Percentiles rank a stretch among this genome's conserved stretches.
These are phyloP conservation scores for Tetropium fuscum DNA, from an alignment of 2,888 invertebrate genomes.

Conservation along the genomic window DNA sequence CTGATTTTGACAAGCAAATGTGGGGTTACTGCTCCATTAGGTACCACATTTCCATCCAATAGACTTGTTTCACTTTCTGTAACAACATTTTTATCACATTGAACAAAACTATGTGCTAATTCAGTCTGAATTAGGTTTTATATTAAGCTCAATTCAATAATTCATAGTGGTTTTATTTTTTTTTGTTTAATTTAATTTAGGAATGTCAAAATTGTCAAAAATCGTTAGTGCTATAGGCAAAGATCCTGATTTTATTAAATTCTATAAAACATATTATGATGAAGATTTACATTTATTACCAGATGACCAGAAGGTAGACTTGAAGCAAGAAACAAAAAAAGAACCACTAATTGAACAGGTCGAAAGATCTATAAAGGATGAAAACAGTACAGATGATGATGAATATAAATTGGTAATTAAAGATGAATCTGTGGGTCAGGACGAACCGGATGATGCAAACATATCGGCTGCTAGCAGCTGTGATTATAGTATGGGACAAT, in stretches of 20 bases:
- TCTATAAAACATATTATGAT: too few relatives aligned
- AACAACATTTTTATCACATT: too few relatives aligned
- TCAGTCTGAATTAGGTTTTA: too few relatives aligned
- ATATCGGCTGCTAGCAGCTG: conserved; percentile 76
- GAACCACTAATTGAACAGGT: conserved; percentile 21
- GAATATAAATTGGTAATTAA: conserved; percentile 64
- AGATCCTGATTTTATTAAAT: not conserved
- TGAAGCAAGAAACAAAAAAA: conserved; percentile 2
- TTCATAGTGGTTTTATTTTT: too few relatives aligned
- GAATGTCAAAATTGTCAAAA: conserved; percentile 17
- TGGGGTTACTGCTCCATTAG: too few relatives aligned
- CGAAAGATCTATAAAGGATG: conserved; percentile 49
- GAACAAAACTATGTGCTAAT: too few relatives aligned
- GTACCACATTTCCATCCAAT: too few relatives aligned
- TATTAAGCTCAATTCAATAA: too few relatives aligned
- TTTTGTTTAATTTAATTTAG: not conserved
- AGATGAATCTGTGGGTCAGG: conserved; percentile 56
- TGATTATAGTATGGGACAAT: conserved; percentile 79
- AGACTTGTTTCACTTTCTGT: too few relatives aligned
- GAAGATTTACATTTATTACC: too few relatives aligned
- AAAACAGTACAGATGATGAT: conserved; percentile 62
- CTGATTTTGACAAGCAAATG: too few relatives aligned
- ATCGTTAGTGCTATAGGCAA: not conserved
- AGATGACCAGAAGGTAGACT: conserved; percentile 24
- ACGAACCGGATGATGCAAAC: conserved; percentile 58